Evolutionary conservation across 1,140 invertebrate species (phyloP), one percentile per base, ranked within the genome.

Genomic region (Drosophila persimilis): DNA sequence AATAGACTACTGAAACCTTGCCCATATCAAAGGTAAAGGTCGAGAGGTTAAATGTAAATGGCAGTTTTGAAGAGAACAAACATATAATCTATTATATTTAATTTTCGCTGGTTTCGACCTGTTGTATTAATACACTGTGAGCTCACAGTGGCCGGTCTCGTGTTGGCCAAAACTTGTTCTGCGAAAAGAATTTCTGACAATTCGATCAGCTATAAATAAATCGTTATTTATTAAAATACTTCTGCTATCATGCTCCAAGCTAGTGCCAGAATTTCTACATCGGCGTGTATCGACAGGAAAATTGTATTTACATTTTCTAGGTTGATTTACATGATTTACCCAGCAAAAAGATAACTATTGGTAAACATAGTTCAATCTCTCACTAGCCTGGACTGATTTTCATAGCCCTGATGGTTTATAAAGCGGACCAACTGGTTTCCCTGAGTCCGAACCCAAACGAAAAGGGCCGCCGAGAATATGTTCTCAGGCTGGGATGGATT

Each of bases 21-120:
- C 26, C 35, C 29, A 20, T 26, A 17, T 50, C 20, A 7, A 39
- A 35, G 9, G 35, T 11, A 52, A 64, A 63, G 60, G 63, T 69
- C 64, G 57, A 7, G 53, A 51, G 60, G 61, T 74, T 74, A 73
- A 64, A 52, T 69, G 51, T 69, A 50, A 69, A 69, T 69, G n/a
- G 35, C 17, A n/a, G 2, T 29, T 45, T 29, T 44, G 51, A 69
- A 48, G 17, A 24, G 51, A 13, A 9, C 5, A 55, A 17, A 65
- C 29, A 31, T 31, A 31, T 8, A 31, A 8, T 39, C 0, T 3
- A 13, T 22, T n/a, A 58, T 58, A 57, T 11, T 43, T 59, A 22
- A 60, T 53, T 60, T 31, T 71, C 20, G 43, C 61, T n/a, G 35
- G 24, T 31, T 24, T 44, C 20, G 17, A 48, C 3, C 17, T 41